Base-by-base conservation (phyloP, 2,113 vertebrate genomes). In the Polypterus bichir region DNA sequence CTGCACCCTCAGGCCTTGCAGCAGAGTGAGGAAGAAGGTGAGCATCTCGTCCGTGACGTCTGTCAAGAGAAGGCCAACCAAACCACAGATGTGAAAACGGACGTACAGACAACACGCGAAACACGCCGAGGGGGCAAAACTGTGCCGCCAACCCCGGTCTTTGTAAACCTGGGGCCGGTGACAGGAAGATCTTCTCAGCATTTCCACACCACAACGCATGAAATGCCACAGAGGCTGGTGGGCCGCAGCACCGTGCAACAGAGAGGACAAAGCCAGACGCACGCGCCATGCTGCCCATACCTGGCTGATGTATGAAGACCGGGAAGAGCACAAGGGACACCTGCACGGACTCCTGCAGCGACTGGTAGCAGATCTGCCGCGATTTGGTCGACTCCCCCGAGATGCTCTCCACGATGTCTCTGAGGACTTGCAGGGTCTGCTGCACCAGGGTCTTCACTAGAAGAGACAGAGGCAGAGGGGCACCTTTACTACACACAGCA, bases 341-440 rank as follows among this genome's bases (percentile, higher is more conserved):
- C 84, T 98, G 95, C 68, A 97, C 92, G 0, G 94, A 94, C 70
- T 98, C 96, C 81, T 97, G 95, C 66, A 99, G 83, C 1, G 93
- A 96, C 82, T 97, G 94, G 71, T 99, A 98, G 75, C 94, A 97
- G 77, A 97, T 94, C 86, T 99, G 96, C 3, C 95, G 91, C 6
- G 96, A 95, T 77, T 97, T 98, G 69, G 94, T 98, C 69, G 93
- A 89, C 70, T 99, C 95, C 62, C 92, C 90, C 3, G 92, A 95
- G 68, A 98, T 83, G 68, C 89, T 97, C 75, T 92, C 90, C 65
- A 98, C 96, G 0, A 97, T 80, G 55, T 99, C 94, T 78, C 87
- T 85, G 64, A 99, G 77, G 62, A 99, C 86, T 44, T 88, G 85
- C n/a, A 99, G 84, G 0, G 92, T 94, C 83, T 93, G 93, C 66